Base-by-base conservation (phyloP, 2,888 invertebrate genomes). In the Meta bourneti region DNA sequence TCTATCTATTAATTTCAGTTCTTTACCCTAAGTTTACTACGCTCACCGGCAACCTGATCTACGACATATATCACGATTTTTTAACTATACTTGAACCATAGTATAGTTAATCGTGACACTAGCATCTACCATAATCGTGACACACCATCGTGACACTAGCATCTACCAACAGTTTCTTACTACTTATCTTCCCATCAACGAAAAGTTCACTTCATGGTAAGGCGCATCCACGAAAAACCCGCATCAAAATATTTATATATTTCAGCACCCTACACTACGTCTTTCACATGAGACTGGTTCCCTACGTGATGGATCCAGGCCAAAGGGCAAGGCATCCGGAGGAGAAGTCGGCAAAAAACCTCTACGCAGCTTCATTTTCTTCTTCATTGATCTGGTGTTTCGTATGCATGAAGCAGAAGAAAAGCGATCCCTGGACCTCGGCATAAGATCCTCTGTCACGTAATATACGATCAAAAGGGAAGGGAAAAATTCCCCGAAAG, bases 381-480 rank as follows among this genome's bases (percentile, higher is more conserved):
- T 75, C 88, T 80, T 88, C 88, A 74, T 75, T 75, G 88, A 81
- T 80, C 81, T 75, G n/a, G 48, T 81, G 69, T 75, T 81, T 80
- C 81, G 80, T 88, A 88, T 88, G 88, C 86, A 86, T 78, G 86
- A 78, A 20, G 86, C 72, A 88, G 75, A 88, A 81, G 88, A 88
- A 81, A 75, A 81, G 75, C 49, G 81, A 88, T 88, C 81, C 61
- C 49, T n/a, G 75, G 81, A 75, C 80, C 81, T 70, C 88, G 20
- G 49, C 48, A 88, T 74, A 52, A 78, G 84, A 90, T 90, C 77
- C 70, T 72, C 83, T 90, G 84, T 90, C 89, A 90, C 89, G 89
- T 90, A 90, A 81, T 75, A 82, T 89, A 48, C 75, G 75, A 89
- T 71, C 51, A 77, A 79, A 54, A 72, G 78, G 52, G 48, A 81